Conservation (phyloP, 2,113 vertebrate genomes). For the Gavia stellata region DNA sequence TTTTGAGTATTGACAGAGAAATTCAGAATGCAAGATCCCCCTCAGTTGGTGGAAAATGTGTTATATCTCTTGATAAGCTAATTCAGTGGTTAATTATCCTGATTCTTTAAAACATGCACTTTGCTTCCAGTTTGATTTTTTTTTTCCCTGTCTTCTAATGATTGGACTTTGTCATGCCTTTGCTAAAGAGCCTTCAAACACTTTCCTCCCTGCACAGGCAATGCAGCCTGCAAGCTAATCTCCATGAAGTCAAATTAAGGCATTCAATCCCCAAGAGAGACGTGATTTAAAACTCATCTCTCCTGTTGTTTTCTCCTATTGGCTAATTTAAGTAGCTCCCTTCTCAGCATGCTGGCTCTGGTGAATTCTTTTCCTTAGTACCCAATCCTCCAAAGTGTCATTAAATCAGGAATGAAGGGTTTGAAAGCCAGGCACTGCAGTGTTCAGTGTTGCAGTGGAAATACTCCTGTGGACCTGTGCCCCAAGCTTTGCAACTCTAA, state of each 20-base stretch:
- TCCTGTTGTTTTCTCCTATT: conserved; percentile 61
- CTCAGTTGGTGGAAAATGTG: neutral
- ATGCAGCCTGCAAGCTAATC: conserved; percentile 55
- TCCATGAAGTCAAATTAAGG: conserved; percentile 63
- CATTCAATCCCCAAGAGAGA: conserved; percentile 46
- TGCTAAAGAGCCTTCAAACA: conserved; percentile 59
- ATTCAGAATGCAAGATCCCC: neutral
- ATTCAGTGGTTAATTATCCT: conserved; percentile 32
- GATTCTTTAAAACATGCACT: conserved; percentile 24
- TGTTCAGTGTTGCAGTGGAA: neutral
- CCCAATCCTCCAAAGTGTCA: conserved; percentile 13
- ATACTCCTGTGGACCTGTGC: neutral
- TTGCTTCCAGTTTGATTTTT: conserved; percentile 2
- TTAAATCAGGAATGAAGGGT: conserved; percentile 21
- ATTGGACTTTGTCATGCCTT: neutral
- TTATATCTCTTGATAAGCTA: conserved; percentile 18
- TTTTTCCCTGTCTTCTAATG: neutral
- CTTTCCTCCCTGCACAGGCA: conserved; percentile 9
- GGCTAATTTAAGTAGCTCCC: conserved; percentile 57
- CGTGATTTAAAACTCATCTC: conserved; percentile 45
- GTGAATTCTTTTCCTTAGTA: conserved; percentile 53
- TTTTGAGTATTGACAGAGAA: neutral
- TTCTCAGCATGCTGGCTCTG: conserved; percentile 38
- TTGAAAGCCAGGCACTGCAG: conserved; percentile 14
- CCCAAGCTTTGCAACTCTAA: neutral